Percentiles rank a stretch among this genome's conserved stretches.
These are phyloP conservation scores for Aphodius granarius DNA, from an alignment of 2,888 invertebrate genomes.

Conservation along the genomic window DNA sequence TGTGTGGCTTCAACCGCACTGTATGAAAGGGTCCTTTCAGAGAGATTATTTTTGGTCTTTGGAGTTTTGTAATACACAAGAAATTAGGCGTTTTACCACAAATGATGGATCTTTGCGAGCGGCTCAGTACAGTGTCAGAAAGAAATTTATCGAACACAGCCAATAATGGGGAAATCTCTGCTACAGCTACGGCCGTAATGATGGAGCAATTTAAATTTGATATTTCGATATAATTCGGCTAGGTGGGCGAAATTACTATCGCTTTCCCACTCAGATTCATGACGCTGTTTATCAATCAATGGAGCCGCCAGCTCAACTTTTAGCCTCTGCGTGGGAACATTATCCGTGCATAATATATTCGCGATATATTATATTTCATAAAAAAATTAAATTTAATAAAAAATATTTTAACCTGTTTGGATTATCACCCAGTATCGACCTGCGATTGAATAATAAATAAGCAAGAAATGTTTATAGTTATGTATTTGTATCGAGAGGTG, in stretches of 20 bases:
- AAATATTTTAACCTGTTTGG: too few relatives aligned
- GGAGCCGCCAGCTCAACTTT: background rate
- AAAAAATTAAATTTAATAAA: too few relatives aligned
- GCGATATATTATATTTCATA: background rate
- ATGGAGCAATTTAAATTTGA: background rate
- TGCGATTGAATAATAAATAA: too few relatives aligned
- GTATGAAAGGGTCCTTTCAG: too few relatives aligned
- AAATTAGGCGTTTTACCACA: background rate
- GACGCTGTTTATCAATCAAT: background rate
- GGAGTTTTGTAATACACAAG: background rate
- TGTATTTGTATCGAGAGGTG: too few relatives aligned
- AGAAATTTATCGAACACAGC: background rate
- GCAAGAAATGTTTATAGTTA: too few relatives aligned
- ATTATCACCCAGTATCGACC: too few relatives aligned
- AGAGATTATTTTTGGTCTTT: too few relatives aligned
- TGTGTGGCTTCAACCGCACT: too few relatives aligned
- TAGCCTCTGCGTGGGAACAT: background rate
- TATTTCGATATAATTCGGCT: background rate
- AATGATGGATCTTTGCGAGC: background rate
- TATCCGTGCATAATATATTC: background rate
- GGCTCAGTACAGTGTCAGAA: too few relatives aligned
- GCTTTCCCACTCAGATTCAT: background rate
- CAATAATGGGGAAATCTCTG: background rate
- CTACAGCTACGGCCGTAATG: background rate
- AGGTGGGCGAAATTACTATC: background rate